Evolutionary conservation across 2,888 invertebrate genomes (phyloP).

Genomic region (Drosophila histrio): DNA sequence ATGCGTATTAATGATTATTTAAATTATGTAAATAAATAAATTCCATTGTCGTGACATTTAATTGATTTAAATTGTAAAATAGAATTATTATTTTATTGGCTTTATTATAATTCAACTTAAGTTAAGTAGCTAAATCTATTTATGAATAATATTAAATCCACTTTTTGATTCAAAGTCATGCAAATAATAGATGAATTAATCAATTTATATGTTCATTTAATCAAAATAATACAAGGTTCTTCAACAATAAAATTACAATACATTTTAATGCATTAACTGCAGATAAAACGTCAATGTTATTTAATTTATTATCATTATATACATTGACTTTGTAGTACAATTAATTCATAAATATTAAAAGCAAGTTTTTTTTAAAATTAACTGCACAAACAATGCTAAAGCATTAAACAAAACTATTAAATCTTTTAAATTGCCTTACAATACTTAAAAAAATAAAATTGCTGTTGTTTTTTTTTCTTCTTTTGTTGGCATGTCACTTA

Average conservation of each 20-base stretch:
- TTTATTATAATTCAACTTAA: too few species aligned
- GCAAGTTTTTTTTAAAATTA: constrained; percentile 1
- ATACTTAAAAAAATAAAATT: neutral
- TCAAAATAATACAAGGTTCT: too few species aligned
- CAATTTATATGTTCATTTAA: too few species aligned
- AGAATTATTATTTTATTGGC: too few species aligned
- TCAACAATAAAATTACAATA: too few species aligned
- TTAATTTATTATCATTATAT: neutral
- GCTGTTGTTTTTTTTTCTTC: too few species aligned
- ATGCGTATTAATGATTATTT: neutral
- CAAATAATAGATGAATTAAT: too few species aligned
- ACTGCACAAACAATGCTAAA: neutral
- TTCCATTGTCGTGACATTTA: neutral
- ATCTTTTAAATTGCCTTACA: constrained; percentile 13
- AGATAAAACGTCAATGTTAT: too few species aligned
- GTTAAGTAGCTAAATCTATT: too few species aligned
- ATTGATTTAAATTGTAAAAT: constrained; percentile 3
- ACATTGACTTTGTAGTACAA: neutral
- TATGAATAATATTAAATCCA: too few species aligned
- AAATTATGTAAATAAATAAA: neutral
- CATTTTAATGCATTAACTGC: too few species aligned
- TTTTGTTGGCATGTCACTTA: constrained; percentile 15
- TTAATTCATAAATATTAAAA: neutral
- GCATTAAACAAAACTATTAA: neutral
- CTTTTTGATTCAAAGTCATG: too few species aligned